A percentile compares a stretch with the other conserved stretches of the same genome.
Evolutionary conservation across 2,888 invertebrate species (phyloP).

Genomic region (Eurytoma adleriae): DNA sequence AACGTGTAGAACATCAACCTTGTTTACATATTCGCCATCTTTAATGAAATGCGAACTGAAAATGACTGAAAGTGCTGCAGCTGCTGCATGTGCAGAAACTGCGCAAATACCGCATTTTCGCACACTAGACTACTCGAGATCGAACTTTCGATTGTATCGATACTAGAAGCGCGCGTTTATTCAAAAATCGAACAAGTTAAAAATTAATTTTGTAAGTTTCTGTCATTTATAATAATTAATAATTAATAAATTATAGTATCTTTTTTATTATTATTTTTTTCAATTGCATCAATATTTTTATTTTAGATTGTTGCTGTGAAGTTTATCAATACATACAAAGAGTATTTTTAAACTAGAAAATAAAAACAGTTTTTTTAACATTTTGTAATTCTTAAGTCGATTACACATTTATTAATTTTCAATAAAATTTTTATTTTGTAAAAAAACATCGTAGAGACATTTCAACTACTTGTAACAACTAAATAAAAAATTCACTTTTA

Average conservation of each 20-base stretch:
- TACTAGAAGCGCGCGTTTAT: neutral
- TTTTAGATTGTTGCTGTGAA: neutral
- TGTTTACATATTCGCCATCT: conserved; percentile 41
- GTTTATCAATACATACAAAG: too few relatives aligned
- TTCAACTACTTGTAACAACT: too few relatives aligned
- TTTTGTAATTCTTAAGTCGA: too few relatives aligned
- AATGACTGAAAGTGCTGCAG: neutral
- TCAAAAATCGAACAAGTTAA: neutral
- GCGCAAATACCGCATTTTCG: neutral
- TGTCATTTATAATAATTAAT: neutral
- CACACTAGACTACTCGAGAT: neutral
- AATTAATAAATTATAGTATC: too few relatives aligned
- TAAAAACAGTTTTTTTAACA: too few relatives aligned
- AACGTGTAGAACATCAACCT: conserved; percentile 10
- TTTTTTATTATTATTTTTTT: too few relatives aligned
- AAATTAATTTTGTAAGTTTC: neutral
- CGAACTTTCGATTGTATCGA: neutral
- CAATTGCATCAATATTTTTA: neutral
- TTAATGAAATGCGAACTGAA: conserved; percentile 15
- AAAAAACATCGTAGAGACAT: too few relatives aligned
- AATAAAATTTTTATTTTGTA: too few relatives aligned
- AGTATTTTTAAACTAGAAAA: too few relatives aligned
- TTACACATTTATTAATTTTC: too few relatives aligned
- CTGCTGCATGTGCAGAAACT: neutral
- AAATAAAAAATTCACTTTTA: too few relatives aligned